Percentiles rank a stretch among this genome's conserved stretches.
Evolutionary conservation across 2,113 vertebrate species (phyloP).

Genomic region (Lasiurus cinereus): DNA sequence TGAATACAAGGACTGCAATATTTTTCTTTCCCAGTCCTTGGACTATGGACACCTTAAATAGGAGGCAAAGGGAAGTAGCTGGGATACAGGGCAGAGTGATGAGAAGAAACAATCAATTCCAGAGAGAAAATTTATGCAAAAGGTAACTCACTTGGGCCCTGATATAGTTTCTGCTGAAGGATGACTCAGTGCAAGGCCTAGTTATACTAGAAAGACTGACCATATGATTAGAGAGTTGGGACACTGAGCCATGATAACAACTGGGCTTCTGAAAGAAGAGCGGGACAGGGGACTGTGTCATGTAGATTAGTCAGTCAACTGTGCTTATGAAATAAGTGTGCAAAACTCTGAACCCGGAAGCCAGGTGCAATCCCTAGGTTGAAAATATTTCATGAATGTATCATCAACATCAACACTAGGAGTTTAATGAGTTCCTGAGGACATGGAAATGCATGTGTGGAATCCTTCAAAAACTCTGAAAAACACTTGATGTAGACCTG

Average conservation of each 20-base stretch:
- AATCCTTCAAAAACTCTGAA: background rate
- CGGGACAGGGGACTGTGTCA: background rate
- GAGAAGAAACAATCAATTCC: background rate
- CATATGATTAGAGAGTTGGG: background rate
- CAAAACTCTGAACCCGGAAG: background rate
- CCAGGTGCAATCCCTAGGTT: background rate
- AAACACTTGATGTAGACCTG: background rate
- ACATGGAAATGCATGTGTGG: background rate
- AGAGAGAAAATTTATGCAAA: background rate
- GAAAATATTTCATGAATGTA: background rate
- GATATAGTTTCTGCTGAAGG: background rate
- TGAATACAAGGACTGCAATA: background rate
- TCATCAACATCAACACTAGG: background rate
- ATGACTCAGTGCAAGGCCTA: background rate
- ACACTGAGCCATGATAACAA: background rate
- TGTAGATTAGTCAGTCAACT: background rate
- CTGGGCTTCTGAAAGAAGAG: background rate
- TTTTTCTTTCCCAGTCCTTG: background rate
- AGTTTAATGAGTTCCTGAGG: background rate
- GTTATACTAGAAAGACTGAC: background rate
- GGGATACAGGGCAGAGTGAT: background rate
- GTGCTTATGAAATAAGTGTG: background rate
- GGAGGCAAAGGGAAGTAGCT: background rate
- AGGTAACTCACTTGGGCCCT: background rate
- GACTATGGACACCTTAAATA: background rate